Conservation (phyloP, 2,888 invertebrate species). For the Galerucella calmariensis region DNA sequence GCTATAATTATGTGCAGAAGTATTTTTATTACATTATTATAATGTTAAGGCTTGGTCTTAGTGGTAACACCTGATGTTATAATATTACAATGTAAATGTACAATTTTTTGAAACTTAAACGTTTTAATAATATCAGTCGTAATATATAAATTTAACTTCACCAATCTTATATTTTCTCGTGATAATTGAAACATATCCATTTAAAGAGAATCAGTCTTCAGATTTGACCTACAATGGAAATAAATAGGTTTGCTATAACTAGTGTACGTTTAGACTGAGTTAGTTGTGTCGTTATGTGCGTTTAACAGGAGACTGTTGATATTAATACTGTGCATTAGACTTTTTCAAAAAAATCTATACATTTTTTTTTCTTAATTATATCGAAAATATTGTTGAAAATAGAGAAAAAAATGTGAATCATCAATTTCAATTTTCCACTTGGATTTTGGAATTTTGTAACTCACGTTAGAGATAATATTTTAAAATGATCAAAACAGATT, state of each 20-base stretch:
- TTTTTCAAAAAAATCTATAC: no score
- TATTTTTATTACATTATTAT: conserved; percentile 65
- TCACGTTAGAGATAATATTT: no score
- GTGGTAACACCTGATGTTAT: conserved; percentile 66
- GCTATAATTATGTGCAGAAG: conserved; percentile 61
- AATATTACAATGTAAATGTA: conserved; percentile 63
- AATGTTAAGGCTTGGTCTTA: conserved; percentile 68
- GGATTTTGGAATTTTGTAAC: no score
- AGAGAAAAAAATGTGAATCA: no score
- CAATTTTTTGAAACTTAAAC: conserved; percentile 57
- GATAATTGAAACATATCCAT: conserved; percentile 6
- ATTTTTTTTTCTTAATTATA: no score
- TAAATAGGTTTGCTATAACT: no score
- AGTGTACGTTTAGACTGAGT: no score
- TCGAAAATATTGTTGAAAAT: no score
- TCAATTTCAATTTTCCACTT: no score
- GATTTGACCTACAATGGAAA: neutral
- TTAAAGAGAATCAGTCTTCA: neutral
- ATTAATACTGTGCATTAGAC: neutral
- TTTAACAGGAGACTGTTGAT: neutral
- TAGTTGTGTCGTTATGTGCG: neutral
- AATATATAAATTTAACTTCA: conserved; percentile 51
- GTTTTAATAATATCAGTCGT: conserved; percentile 53
- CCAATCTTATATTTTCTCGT: conserved; percentile 33
- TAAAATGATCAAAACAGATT: no score